These are phyloP conservation scores for Lutraria lutraria DNA, from an alignment of 2,888 invertebrate genomes.

Conservation along the genomic window DNA sequence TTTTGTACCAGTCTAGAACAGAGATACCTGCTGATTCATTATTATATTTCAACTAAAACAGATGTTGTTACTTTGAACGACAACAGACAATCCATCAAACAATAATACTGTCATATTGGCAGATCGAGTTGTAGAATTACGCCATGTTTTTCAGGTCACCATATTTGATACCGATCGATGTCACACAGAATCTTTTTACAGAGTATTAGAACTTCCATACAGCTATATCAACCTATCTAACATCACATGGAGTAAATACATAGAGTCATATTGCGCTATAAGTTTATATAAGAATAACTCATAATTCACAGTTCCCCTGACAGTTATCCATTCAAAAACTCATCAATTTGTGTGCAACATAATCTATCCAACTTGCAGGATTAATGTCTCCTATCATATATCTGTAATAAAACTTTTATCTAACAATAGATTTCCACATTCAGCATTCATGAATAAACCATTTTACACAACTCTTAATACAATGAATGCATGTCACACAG, in stretches of 20 bases:
- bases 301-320: conserved; percentile 42
- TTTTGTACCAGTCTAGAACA: not conserved
- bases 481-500: conserved; percentile 62
- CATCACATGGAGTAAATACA: not conserved
- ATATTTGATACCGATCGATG: not conserved
- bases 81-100: conserved; percentile 3
- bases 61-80: not conserved
- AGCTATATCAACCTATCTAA: not conserved
- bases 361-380: conserved; percentile 39
- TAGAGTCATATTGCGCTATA: not conserved
- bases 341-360: conserved; percentile 62
- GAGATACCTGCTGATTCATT: not conserved
- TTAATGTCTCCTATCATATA: conserved; percentile 54
- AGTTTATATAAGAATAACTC: conserved; percentile 15
- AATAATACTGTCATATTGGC: conserved; percentile 12
- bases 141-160: conserved; percentile 8
- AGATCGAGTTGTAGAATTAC: not conserved
- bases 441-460: conserved; percentile 57
- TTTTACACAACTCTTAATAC: conserved; percentile 44
- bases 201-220: not conserved
- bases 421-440: conserved; percentile 53
- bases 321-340: conserved; percentile 59
- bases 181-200: not conserved
- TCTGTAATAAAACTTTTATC: conserved; percentile 45
- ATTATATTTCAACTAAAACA: conserved; percentile 9